Percentiles rank a stretch among this genome's conserved stretches.
Conservation (phyloP, 2,888 invertebrate genomes). For the Gisinianus flammeolus region DNA sequence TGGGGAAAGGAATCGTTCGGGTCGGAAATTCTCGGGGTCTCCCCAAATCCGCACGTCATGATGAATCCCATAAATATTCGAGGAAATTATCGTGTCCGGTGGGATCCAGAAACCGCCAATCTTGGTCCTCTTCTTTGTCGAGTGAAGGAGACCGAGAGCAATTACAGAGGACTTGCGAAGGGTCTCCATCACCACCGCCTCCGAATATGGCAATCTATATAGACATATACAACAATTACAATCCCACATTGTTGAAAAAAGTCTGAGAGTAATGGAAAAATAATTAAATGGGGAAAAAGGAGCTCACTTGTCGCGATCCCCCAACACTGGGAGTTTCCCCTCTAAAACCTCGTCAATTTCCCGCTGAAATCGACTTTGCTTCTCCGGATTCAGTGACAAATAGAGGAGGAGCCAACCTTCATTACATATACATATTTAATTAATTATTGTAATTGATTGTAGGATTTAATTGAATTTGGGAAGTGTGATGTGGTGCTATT, state of each 20-base stretch:
- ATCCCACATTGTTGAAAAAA: too few relatives aligned
- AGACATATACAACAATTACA: too few relatives aligned
- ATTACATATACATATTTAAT: too few relatives aligned
- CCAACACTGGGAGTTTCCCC: too few relatives aligned
- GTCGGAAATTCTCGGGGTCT: background rate
- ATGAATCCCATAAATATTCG: background rate
- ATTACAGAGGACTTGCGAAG: background rate
- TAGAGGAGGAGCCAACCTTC: too few relatives aligned
- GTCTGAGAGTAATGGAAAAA: background rate
- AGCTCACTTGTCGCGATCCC: too few relatives aligned
- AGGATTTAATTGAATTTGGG: too few relatives aligned
- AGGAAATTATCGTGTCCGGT: background rate
- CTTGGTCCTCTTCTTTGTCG: background rate
- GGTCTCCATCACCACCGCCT: background rate
- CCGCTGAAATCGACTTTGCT: too few relatives aligned
- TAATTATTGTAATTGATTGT: too few relatives aligned
- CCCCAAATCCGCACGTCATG: background rate
- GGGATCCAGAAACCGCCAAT: background rate
- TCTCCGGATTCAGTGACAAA: background rate
- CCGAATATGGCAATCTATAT: background rate
- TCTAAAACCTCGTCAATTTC: too few relatives aligned
- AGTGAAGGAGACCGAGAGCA: background rate
- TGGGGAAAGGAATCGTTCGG: conserved; percentile 2
- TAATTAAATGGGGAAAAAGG: background rate
- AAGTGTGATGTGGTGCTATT: too few relatives aligned